A percentile compares a stretch with the other conserved stretches of the same genome.
phyloP scores from a whole-genome alignment of 2,888 invertebrate species.

The Capitulum mitella region DNA sequence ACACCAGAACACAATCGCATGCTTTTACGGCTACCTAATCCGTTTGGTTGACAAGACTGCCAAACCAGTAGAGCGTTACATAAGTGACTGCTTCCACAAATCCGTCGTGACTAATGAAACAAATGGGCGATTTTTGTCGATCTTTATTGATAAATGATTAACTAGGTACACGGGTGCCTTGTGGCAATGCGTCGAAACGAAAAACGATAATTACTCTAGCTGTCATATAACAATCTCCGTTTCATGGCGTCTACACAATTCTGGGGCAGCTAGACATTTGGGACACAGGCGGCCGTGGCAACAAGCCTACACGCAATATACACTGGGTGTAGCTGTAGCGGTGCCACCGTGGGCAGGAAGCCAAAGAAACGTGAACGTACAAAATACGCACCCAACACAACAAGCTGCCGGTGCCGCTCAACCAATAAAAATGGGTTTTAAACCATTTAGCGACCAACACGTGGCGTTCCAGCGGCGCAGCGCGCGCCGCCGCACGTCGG shows the following conservation, averaged over 20 bases:
- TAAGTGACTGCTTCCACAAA: no score
- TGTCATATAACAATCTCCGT: background rate
- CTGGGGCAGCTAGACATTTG: background rate
- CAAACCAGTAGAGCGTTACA: no score
- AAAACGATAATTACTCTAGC: constrained; percentile 11
- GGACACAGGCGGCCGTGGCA: background rate
- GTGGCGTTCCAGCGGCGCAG: background rate
- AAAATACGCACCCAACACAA: constrained; percentile 1
- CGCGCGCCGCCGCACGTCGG: background rate
- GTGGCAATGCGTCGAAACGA: background rate
- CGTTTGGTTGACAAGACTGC: no score
- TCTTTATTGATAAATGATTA: constrained; percentile 1
- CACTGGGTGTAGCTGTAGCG: background rate
- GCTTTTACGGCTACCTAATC: no score
- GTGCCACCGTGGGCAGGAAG: background rate
- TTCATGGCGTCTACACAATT: background rate
- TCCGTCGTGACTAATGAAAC: no score
- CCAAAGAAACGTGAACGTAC: background rate
- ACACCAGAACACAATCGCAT: no score
- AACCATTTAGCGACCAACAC: constrained; percentile 1
- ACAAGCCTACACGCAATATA: background rate
- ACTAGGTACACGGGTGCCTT: constrained; percentile 5
- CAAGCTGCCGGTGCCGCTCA: background rate
- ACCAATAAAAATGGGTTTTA: background rate
- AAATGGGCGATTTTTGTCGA: no score